Evolutionary conservation across 2,888 invertebrate genomes (phyloP).

Genomic region (Cosmorhoe ocellata): DNA sequence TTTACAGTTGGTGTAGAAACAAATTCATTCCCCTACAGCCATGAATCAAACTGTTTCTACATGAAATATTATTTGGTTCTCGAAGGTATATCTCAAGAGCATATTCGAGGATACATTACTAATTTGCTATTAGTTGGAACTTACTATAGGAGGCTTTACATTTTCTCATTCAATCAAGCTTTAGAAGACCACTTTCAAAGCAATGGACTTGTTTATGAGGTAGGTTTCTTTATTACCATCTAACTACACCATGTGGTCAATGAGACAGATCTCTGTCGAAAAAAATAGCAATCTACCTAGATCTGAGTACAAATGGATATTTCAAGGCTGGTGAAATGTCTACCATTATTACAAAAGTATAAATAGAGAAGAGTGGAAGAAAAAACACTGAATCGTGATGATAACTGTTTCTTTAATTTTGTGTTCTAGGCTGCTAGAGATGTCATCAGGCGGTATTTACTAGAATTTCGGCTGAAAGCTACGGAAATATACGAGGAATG

Average conservation of each 20-base stretch:
- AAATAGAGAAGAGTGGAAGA: too few relatives aligned
- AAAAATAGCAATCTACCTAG: too few relatives aligned
- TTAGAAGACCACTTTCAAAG: conserved; percentile 63
- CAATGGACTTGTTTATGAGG: conserved; percentile 74
- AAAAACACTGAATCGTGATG: too few relatives aligned
- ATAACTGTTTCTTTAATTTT: too few relatives aligned
- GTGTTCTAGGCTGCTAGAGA: conserved; percentile 83
- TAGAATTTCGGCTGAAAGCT: conserved; percentile 81
- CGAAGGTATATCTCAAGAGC: conserved; percentile 70
- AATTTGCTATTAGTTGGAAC: conserved; percentile 66
- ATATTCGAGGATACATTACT: conserved; percentile 62
- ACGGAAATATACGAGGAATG: conserved; percentile 66
- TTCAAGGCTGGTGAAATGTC: too few relatives aligned
- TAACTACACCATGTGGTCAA: background rate
- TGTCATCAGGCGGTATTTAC: conserved; percentile 82
- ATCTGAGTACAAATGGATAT: too few relatives aligned
- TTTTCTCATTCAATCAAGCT: conserved; percentile 64
- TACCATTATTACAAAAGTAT: too few relatives aligned
- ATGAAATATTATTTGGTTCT: conserved; percentile 71
- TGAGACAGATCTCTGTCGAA: too few relatives aligned
- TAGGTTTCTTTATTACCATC: conserved; percentile 35
- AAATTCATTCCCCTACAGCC: conserved; percentile 72
- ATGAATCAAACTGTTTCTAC: conserved; percentile 65
- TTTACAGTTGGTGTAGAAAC: conserved; percentile 83
- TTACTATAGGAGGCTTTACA: conserved; percentile 67